Percentiles rank a stretch among this genome's conserved stretches.
Evolutionary conservation across 2,113 vertebrate species (phyloP).

Genomic region (Gopherus evgoodei): DNA sequence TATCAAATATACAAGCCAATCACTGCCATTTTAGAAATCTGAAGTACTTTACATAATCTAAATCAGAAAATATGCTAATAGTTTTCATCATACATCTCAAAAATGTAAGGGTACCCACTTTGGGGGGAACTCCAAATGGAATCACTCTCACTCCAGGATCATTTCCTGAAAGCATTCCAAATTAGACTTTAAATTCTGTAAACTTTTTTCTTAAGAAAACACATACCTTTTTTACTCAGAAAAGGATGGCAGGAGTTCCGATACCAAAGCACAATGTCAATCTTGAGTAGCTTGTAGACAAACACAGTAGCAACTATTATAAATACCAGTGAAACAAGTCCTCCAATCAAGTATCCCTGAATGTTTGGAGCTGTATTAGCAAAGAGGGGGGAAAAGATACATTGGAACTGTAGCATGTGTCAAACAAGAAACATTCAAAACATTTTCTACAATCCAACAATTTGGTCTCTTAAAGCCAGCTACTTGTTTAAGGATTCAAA

Average conservation of each 20-base stretch:
- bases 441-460: not conserved
- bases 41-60: not conserved
- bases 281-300: constrained; percentile 86
- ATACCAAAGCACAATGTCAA: constrained; percentile 92
- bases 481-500: not conserved
- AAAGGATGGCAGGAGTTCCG: constrained; percentile 81
- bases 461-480: not conserved
- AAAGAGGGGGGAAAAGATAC: not conserved
- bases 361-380: constrained; percentile 77
- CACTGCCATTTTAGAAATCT: not conserved
- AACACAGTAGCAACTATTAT: constrained; percentile 73
- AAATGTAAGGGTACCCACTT: not conserved
- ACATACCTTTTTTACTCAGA: constrained; percentile 83
- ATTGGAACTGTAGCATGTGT: not conserved
- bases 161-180: not conserved
- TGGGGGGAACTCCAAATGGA: not conserved
- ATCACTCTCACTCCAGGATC: not conserved
- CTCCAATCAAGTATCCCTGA: constrained; percentile 75
- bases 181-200: not conserved
- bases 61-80: not conserved
- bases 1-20: not conserved
- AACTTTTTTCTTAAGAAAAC: not conserved
- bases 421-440: not conserved
- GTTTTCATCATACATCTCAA: not conserved
- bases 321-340: constrained; percentile 72